Conservation (phyloP, 1,140 invertebrate species). For the Euura lappo region DNA sequence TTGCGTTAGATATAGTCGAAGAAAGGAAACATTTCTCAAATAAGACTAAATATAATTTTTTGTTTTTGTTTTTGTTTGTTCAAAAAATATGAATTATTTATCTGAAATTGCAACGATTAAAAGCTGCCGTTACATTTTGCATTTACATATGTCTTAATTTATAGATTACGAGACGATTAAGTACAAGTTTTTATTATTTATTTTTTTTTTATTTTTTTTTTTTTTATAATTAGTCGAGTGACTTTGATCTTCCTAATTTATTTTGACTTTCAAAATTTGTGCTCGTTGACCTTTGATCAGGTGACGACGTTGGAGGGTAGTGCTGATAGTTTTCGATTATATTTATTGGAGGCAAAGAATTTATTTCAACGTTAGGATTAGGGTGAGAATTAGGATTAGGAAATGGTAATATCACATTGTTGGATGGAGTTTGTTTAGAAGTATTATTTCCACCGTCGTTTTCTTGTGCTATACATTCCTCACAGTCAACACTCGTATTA, state of each 20-base stretch:
- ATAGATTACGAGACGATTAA: no score
- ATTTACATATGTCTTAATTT: no score
- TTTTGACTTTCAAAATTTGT: slow-evolving; percentile 58
- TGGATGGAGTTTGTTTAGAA: slow-evolving; percentile 57
- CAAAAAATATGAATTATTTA: not conserved
- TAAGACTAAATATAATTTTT: not conserved
- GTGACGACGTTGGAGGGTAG: slow-evolving; percentile 6
- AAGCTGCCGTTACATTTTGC: no score
- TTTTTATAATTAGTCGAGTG: slow-evolving; percentile 45
- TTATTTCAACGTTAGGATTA: slow-evolving; percentile 26
- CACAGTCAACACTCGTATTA: not conserved
- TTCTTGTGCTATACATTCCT: not conserved
- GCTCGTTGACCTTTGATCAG: slow-evolving; percentile 32
- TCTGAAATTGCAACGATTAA: not conserved
- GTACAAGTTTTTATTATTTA: slow-evolving; percentile 16
- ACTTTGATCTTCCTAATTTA: slow-evolving; percentile 57
- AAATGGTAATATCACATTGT: slow-evolving; percentile 57
- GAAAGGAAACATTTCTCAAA: not conserved
- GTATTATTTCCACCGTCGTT: slow-evolving; percentile 1
- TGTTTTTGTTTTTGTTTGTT: not conserved
- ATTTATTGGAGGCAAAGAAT: slow-evolving; percentile 6
- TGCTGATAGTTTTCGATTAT: not conserved
- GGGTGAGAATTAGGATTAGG: slow-evolving; percentile 26
- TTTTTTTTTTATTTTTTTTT: slow-evolving; percentile 17
- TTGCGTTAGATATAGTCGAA: not conserved